phyloP scores from a whole-genome alignment of 2,888 invertebrate genomes.

The Helicoverpa assulta region DNA sequence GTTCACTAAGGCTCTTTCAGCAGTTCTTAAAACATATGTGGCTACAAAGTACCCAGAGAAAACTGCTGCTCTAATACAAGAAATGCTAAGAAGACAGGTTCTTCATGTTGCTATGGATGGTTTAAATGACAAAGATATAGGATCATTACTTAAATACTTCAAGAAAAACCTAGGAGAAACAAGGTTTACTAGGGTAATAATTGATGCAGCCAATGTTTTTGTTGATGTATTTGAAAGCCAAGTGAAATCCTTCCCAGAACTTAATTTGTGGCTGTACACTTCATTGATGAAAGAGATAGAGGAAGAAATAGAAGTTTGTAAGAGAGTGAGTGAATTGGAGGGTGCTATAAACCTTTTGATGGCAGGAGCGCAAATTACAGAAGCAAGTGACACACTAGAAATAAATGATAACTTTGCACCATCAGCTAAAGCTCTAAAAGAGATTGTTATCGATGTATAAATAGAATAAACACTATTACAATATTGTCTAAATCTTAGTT shows the following conservation, averaged over 20 bases:
- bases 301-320: conserved; percentile 92
- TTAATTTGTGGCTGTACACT: conserved; percentile 91
- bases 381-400: conserved; percentile 77
- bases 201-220: conserved; percentile 93
- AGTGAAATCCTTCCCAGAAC: conserved; percentile 91
- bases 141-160: conserved; percentile 94
- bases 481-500: conserved; percentile 10
- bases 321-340: conserved; percentile 91
- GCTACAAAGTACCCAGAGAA: conserved; percentile 93
- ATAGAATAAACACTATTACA: conserved; percentile 68
- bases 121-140: conserved; percentile 92
- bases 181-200: conserved; percentile 93
- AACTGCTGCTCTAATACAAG: conserved; percentile 95
- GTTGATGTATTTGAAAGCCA: conserved; percentile 93
- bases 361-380: conserved; percentile 89
- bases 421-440: conserved; percentile 87
- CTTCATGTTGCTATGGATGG: conserved; percentile 94
- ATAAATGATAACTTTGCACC: conserved; percentile 76
- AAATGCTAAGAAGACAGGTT: conserved; percentile 95
- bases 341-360: conserved; percentile 93
- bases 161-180: conserved; percentile 93
- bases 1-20: conserved; percentile 94
- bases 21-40: conserved; percentile 91
- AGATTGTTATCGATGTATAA: conserved; percentile 90
- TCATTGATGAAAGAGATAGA: conserved; percentile 91